Conservation (phyloP, 2,113 vertebrate genomes). For the Azemiops feae region DNA sequence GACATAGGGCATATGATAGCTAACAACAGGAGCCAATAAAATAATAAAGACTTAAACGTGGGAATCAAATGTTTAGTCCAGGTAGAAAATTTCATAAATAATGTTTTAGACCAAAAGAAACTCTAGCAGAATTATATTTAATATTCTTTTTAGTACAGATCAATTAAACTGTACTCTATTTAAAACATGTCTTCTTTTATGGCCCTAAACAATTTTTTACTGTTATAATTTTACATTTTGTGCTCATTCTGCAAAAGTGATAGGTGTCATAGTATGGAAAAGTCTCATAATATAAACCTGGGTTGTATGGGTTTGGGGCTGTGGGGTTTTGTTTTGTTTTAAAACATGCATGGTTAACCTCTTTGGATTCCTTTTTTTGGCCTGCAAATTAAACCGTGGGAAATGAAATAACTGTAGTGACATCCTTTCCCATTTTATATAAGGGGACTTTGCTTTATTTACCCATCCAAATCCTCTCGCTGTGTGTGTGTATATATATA, state of each 20-base stretch:
- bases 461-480: not conserved
- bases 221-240: not conserved
- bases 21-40: not conserved
- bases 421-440: not conserved
- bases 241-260: not conserved
- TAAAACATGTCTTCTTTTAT: not conserved
- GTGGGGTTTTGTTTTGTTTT: not conserved
- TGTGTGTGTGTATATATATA: not conserved
- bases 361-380: not conserved
- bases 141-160: constrained; percentile 9
- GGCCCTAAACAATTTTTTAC: not conserved
- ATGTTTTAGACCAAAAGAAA: constrained; percentile 27
- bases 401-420: not conserved
- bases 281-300: not conserved
- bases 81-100: constrained; percentile 10
- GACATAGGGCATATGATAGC: not conserved
- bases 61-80: not conserved
- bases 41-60: not conserved
- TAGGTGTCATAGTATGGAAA: not conserved
- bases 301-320: not conserved
- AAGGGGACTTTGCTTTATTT: not conserved
- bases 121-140: constrained; percentile 13
- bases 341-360: no score
- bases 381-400: not conserved
- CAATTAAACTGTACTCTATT: not conserved